A percentile compares a stretch with the other conserved stretches of the same genome.
Conservation (phyloP, 1,140 invertebrate genomes). For the Heliconius eleuchia region DNA sequence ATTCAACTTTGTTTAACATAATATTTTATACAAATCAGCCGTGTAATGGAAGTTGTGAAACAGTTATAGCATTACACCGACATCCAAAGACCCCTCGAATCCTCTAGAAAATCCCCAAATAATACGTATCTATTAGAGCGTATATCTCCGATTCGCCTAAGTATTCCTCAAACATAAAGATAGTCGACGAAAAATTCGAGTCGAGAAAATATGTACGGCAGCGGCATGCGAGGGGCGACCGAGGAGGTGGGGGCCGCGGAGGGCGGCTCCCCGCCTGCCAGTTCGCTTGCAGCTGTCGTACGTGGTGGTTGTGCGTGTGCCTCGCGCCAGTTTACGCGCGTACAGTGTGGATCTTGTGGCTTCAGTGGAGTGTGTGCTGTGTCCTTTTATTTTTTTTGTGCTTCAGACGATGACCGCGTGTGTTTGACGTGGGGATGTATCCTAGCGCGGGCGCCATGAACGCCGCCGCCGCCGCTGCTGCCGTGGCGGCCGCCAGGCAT, state of each 20-base stretch:
- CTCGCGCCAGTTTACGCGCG: slow-evolving; percentile 57
- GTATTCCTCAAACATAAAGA: slow-evolving; percentile 79
- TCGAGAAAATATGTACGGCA: slow-evolving; percentile 79
- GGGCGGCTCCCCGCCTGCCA: slow-evolving; percentile 55
- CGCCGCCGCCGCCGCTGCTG: slow-evolving; percentile 80
- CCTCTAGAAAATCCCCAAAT: slow-evolving; percentile 64
- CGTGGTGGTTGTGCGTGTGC: slow-evolving; percentile 52
- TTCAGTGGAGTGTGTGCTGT: slow-evolving; percentile 72
- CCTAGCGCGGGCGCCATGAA: slow-evolving; percentile 81
- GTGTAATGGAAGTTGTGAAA: slow-evolving; percentile 32
- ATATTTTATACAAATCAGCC: slow-evolving; percentile 28
- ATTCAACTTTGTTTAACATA: slow-evolving; percentile 17
- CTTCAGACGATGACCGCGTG: slow-evolving; percentile 66
- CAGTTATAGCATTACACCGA: slow-evolving; percentile 48
- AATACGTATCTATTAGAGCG: slow-evolving; percentile 78
- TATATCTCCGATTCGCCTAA: slow-evolving; percentile 76
- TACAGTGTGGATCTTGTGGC: slow-evolving; percentile 65
- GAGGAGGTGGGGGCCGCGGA: slow-evolving; percentile 48
- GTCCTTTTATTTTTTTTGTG: slow-evolving; percentile 56
- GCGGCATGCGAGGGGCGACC: slow-evolving; percentile 68
- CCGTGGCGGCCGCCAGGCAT: slow-evolving; percentile 81
- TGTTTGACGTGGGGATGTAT: slow-evolving; percentile 80
- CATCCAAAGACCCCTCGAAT: slow-evolving; percentile 45
- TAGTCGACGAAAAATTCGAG: slow-evolving; percentile 79
- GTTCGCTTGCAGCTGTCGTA: slow-evolving; percentile 57